Evolutionary conservation across 2,113 vertebrate species (phyloP).

Genomic region (Phrynocephalus versicolor): DNA sequence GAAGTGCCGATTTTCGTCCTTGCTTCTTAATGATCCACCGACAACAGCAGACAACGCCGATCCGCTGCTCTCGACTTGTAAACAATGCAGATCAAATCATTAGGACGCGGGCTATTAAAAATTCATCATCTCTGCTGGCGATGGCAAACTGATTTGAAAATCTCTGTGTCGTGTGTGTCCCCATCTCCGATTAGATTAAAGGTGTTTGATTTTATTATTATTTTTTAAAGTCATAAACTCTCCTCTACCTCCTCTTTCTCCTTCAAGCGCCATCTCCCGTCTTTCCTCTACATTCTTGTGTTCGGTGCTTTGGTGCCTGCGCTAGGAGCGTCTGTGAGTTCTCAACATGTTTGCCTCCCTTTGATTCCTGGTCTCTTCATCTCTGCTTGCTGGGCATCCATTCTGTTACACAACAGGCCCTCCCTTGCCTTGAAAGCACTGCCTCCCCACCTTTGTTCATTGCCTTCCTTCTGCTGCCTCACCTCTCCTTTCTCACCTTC

Average conservation of each 20-base stretch:
- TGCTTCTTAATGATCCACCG: background rate
- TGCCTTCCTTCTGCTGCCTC: background rate
- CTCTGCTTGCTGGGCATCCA: background rate
- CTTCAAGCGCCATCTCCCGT: background rate
- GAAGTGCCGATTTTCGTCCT: background rate
- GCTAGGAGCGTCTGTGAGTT: background rate
- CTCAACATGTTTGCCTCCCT: background rate
- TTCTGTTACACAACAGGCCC: too few species aligned
- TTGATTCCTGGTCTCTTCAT: slow-evolving; percentile 14
- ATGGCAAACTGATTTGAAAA: background rate
- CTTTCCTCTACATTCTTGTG: background rate
- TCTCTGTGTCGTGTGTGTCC: background rate
- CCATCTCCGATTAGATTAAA: background rate
- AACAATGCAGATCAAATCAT: slow-evolving; percentile 1
- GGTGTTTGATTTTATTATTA: background rate
- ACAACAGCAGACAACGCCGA: too few species aligned
- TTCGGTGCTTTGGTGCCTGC: background rate
- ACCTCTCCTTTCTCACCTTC: background rate
- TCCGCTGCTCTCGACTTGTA: background rate
- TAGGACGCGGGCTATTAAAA: slow-evolving; percentile 2
- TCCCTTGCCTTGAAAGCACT: background rate
- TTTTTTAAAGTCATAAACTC: background rate
- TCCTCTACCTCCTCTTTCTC: background rate
- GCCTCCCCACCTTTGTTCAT: background rate
- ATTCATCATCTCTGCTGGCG: slow-evolving; percentile 10